Conservation (phyloP, 2,888 invertebrate species). For the Meganola albula region DNA sequence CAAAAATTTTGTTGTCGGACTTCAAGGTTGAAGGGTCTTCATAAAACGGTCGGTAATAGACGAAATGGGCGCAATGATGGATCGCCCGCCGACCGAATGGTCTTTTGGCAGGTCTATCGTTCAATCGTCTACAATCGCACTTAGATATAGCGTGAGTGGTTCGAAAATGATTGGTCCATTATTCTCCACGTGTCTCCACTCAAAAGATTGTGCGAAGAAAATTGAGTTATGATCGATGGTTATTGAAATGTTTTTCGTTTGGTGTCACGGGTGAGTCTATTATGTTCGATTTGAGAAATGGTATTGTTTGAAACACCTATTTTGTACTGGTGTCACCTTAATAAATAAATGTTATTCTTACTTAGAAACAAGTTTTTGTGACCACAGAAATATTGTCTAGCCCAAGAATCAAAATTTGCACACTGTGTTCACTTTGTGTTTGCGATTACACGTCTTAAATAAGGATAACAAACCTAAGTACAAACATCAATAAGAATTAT, state of each 20-base stretch:
- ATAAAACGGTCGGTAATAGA: slow-evolving; percentile 36
- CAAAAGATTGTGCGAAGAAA: slow-evolving; percentile 19
- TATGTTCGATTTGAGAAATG: not conserved
- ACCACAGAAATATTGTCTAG: no score
- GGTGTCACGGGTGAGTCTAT: not conserved
- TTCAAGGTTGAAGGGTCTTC: slow-evolving; percentile 25
- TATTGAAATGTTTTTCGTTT: slow-evolving; percentile 8
- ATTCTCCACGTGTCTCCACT: slow-evolving; percentile 46
- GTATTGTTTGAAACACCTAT: no score
- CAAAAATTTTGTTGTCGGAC: slow-evolving; percentile 3
- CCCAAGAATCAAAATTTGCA: no score
- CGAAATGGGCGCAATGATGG: slow-evolving; percentile 63
- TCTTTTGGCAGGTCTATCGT: slow-evolving; percentile 69
- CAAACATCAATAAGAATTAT: slow-evolving; percentile 44
- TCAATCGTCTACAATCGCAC: slow-evolving; percentile 67
- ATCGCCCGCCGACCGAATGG: slow-evolving; percentile 61
- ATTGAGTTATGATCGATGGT: slow-evolving; percentile 24
- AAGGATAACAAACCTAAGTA: no score
- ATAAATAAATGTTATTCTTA: no score
- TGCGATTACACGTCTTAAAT: no score
- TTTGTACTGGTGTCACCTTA: no score
- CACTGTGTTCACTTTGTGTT: no score
- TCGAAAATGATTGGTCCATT: slow-evolving; percentile 60
- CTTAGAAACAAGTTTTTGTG: no score
- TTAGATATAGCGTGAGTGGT: slow-evolving; percentile 57